Evolutionary conservation across 2,113 vertebrate genomes (phyloP).

Genomic region (Triplophysa rosa): DNA sequence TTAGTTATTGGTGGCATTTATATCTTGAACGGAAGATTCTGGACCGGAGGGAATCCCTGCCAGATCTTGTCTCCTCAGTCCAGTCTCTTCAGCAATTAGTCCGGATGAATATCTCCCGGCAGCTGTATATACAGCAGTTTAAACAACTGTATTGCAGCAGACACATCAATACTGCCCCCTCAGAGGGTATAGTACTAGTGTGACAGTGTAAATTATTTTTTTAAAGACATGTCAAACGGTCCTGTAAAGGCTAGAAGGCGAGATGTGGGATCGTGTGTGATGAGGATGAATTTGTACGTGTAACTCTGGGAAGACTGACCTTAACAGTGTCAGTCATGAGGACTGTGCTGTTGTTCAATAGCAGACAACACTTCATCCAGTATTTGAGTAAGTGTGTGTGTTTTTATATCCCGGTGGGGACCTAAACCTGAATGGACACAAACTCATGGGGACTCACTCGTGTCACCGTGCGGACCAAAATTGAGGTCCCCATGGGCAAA

Average conservation of each 20-base stretch:
- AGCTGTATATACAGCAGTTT: background rate
- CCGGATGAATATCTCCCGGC: constrained; percentile 1
- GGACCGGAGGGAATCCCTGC: background rate
- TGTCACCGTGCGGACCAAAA: too few species aligned
- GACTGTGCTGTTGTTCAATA: background rate
- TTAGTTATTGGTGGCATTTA: background rate
- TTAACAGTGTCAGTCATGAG: background rate
- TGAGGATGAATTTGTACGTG: background rate
- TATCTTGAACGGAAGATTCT: background rate
- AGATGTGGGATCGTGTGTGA: background rate
- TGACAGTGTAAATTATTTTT: background rate
- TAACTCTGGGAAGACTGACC: background rate
- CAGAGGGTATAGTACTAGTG: background rate
- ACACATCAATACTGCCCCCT: background rate
- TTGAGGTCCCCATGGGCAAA: too few species aligned
- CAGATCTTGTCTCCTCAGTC: constrained; percentile 8
- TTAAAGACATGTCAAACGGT: background rate
- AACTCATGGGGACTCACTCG: too few species aligned
- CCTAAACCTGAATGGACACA: too few species aligned
- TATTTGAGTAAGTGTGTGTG: constrained; percentile 13
- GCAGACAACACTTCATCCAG: background rate
- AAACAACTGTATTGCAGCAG: background rate
- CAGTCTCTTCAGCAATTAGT: background rate
- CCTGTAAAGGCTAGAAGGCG: background rate
- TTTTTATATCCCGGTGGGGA: background rate